A percentile compares a stretch with the other conserved stretches of the same genome.
Conservation (phyloP, 1,140 invertebrate genomes). For the Pseudomyrmex concolor region DNA sequence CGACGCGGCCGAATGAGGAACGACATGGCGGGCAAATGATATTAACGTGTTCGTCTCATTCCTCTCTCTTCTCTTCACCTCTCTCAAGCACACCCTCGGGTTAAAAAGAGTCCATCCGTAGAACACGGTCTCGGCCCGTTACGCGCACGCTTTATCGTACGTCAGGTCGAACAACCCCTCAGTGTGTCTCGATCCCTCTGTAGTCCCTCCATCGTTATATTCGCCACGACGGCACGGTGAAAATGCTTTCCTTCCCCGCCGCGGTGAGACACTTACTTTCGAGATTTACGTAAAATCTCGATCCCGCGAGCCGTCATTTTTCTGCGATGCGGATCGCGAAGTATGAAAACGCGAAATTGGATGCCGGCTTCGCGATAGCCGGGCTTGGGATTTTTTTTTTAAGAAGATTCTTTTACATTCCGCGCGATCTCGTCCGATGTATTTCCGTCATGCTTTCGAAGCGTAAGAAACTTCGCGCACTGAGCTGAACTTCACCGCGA, state of each 20-base stretch:
- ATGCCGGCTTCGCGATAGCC: background rate
- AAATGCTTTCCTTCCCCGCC: slow-evolving; percentile 32
- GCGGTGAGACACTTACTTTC: slow-evolving; percentile 56
- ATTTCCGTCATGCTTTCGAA: background rate
- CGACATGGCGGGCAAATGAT: slow-evolving; percentile 44
- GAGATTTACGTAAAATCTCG: slow-evolving; percentile 64
- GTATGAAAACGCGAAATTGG: background rate
- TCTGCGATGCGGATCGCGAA: background rate
- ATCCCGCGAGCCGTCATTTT: background rate
- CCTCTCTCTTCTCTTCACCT: no score
- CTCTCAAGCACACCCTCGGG: slow-evolving; percentile 36
- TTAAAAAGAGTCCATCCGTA: slow-evolving; percentile 63
- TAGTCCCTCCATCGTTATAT: slow-evolving; percentile 50
- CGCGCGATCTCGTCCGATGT: background rate
- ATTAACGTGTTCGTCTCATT: slow-evolving; percentile 67
- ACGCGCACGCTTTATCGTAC: slow-evolving; percentile 80
- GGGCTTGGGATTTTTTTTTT: background rate
- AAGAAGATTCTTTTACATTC: background rate
- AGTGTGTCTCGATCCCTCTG: slow-evolving; percentile 55
- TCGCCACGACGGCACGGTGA: slow-evolving; percentile 55
- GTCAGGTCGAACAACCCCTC: slow-evolving; percentile 80
- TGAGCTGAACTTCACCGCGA: background rate
- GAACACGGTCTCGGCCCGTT: slow-evolving; percentile 78
- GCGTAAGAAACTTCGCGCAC: background rate
- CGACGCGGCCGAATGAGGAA: slow-evolving; percentile 26